Base-by-base conservation (phyloP, 2,113 vertebrate genomes). In the Rattus rattus region DNA sequence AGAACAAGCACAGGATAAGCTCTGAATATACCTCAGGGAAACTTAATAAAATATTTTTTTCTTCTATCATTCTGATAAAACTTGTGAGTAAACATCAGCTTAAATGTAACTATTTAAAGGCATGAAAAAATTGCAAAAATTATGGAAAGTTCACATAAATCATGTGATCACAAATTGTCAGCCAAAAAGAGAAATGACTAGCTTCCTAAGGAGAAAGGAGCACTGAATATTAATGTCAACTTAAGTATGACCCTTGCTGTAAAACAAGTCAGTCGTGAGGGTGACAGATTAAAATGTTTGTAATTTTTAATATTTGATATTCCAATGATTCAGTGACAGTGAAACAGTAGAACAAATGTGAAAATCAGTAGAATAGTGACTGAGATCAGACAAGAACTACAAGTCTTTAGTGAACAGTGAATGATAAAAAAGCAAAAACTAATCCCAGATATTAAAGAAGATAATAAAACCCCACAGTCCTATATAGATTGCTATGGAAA, bases 51-150 rank as follows among this genome's bases (percentile, higher is more conserved):
- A 61, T 56, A 3, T 54, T 11, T 7, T 80, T 95, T 86, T 69
- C 52, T 20, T 30, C 43, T 59, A 56, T 16, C 11, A 95, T 63
- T 56, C 72, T 93, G 30, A 24, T 52, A 94, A 95, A 77, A 95
- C 59, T 75, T 88, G 69, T 94, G 73, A 96, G 20, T 84, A 97
- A 96, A 94, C 2, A 90, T 61, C 43, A 95, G 95, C 93, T 92
- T 94, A n/a, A 75, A 79, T 65, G 91, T 79, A 97, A 95, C 95
- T 39, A 92, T 61, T 73, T 90, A 63, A 90, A 96, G 43, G 3
- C 4, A 84, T 16, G 4, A 75, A 43, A 72, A 79, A 79, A 94
- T 39, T 4, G 59, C 52, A 30, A 26, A 11, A 69, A 16, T 67
- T 79, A 33, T 87, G 47, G n/a, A 63, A 96, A 77, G 1, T 79